Conservation (phyloP, 2,888 invertebrate genomes). For the Mythimna impura region DNA sequence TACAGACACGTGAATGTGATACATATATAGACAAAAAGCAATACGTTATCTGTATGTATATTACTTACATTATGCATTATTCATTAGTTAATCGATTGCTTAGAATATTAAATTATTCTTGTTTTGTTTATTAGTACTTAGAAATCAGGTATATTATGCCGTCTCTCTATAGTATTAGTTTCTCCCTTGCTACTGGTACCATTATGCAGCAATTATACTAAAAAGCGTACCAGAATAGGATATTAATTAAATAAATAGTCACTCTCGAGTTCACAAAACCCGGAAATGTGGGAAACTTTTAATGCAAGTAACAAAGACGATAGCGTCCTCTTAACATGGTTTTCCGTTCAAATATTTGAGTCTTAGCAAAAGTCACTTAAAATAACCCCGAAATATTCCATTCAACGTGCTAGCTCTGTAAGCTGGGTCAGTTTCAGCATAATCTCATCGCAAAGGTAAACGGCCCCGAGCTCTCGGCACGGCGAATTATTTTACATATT, state of each 20-base stretch:
- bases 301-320: conserved; percentile 50
- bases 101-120: conserved; percentile 30
- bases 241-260: conserved; percentile 18
- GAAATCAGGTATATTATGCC: conserved; percentile 6
- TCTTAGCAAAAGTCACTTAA: conserved; percentile 61
- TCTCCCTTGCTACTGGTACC: conserved; percentile 9
- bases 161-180: background rate
- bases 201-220: conserved; percentile 10
- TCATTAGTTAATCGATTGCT: conserved; percentile 28
- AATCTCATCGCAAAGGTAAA: conserved; percentile 74
- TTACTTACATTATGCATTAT: conserved; percentile 24
- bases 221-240: conserved; percentile 8
- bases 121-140: conserved; percentile 12
- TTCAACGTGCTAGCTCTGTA: conserved; percentile 54
- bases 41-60: conserved; percentile 17
- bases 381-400: conserved; percentile 61
- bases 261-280: conserved; percentile 5
- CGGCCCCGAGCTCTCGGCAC: conserved; percentile 71
- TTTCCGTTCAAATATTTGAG: conserved; percentile 54
- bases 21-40: conserved; percentile 23
- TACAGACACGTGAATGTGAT: conserved; percentile 1
- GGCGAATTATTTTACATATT: conserved; percentile 78
- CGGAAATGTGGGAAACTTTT: conserved; percentile 29
- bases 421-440: conserved; percentile 72
- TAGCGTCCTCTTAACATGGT: conserved; percentile 41